A percentile compares a stretch with the other conserved stretches of the same genome.
These are phyloP conservation scores for Saccostrea echinata DNA, from an alignment of 1,140 invertebrate genomes.

Conservation along the genomic window DNA sequence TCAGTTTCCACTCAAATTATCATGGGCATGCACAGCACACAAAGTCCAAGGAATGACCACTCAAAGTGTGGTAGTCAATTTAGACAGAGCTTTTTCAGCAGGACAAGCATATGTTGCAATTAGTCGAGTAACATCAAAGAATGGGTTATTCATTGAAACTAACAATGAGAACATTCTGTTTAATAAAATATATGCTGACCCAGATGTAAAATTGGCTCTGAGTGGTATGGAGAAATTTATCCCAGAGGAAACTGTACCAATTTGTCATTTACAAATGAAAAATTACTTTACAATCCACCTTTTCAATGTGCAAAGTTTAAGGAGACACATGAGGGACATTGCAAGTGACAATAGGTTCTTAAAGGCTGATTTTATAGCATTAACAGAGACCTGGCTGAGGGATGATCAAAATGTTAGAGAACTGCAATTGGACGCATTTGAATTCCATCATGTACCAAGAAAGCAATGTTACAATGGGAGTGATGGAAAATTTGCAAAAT, in stretches of 20 bases:
- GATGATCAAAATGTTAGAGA: not conserved
- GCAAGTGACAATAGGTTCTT: not conserved
- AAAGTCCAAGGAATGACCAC: constrained; percentile 46
- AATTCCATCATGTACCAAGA: not conserved
- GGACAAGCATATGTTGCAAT: constrained; percentile 45
- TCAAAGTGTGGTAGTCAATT: constrained; percentile 37
- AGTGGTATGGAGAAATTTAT: not conserved
- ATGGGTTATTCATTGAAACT: constrained; percentile 18
- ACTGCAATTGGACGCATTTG: not conserved
- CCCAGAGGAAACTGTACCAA: not conserved
- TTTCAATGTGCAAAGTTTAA: constrained; percentile 33
- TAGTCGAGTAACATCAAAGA: constrained; percentile 38
- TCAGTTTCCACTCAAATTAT: constrained; percentile 41
- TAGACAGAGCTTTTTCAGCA: constrained; percentile 27
- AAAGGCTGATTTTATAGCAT: constrained; percentile 20
- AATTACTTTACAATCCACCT: not conserved
- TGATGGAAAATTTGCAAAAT: not conserved
- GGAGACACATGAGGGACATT: constrained; percentile 7
- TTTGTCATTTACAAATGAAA: not conserved
- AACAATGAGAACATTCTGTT: not conserved
- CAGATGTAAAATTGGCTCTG: constrained; percentile 2
- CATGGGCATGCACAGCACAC: constrained; percentile 45
- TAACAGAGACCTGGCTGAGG: constrained; percentile 43
- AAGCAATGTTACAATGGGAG: not conserved
- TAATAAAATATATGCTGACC: constrained; percentile 19